Evolutionary conservation across 2,888 invertebrate genomes (phyloP), one percentile per base, ranked within the genome.

Genomic region (Odontomyia ornata): DNA sequence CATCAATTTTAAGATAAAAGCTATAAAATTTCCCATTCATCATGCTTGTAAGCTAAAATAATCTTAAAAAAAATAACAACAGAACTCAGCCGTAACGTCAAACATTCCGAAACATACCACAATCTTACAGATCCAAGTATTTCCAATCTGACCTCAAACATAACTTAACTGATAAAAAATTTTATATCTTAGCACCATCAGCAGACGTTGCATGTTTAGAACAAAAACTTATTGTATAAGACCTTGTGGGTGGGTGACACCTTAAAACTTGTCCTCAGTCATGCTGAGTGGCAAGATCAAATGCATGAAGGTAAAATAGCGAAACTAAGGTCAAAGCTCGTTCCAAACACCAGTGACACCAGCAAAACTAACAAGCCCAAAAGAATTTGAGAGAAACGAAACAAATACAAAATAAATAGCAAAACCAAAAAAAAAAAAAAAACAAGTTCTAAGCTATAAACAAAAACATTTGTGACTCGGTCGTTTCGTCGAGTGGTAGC

Each of bases 281-380:
- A 18, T 18, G 52, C 18, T 15, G n/a, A 52, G 7, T 52, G 15
- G 52, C 4, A n/a, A 4, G 18, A 46, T 15, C 30, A 46, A 69
- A 47, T 47, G 46, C 46, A 25, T 47, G 47, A 69, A 69, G 69
- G 69, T 47, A 47, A 69, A 46, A 69, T 69, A 69, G 69, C 69
- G 1, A 1, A 47, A 25, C 46, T 69, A 69, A 69, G 69, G 69
- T 69, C 69, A 47, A 46, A 69, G 69, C 69, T 46, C 69, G 65
- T 43, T 30, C n/a, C 18, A 64, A 64, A 62, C 15, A 27, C 25
- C 62, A 62, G 27, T 13, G 27, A 62, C 18, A 60, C 3, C 23
- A 21, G 25, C 60, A 60, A 62, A 36, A 36, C 36, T 9, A 36
- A 5, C 36, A 36, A 36, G 36, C 9, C 36, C 5, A 36, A 36